phyloP scores from a whole-genome alignment of 2,797 vertebrate genomes.

The Scomberomorus guttatus region DNA sequence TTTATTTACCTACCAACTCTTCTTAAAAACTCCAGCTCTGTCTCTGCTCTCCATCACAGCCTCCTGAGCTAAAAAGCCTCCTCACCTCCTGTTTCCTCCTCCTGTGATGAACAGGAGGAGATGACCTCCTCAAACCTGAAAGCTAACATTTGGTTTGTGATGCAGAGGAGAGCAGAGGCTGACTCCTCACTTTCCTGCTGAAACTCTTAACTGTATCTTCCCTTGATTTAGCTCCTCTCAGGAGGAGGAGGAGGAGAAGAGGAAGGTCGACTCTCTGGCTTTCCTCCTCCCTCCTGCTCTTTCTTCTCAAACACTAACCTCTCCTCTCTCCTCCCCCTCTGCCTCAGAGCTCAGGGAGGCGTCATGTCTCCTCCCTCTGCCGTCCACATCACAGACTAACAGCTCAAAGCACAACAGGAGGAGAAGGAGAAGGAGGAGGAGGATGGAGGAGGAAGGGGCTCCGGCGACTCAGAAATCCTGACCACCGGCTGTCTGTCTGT shows the following conservation, averaged over 20 bases:
- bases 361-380: not conserved
- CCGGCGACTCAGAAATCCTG: slow-evolving; percentile 23
- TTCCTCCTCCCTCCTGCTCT: not conserved
- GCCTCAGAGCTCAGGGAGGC: slow-evolving; percentile 47
- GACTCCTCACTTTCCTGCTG: slow-evolving; percentile 7
- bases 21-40: not conserved
- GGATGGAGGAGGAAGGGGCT: not conserved
- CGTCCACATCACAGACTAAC: slow-evolving; percentile 37
- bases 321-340: slow-evolving; percentile 4
- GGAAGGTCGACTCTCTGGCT: not conserved
- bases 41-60: slow-evolving; percentile 8
- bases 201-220: not conserved
- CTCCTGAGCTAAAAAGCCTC: slow-evolving; percentile 23
- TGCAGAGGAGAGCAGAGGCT: slow-evolving; percentile 4
- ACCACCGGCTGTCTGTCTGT: slow-evolving; percentile 9
- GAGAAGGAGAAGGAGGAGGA: not conserved
- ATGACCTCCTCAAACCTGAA: not conserved
- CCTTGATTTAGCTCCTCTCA: not conserved
- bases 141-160: slow-evolving; percentile 12
- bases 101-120: not conserved
- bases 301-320: slow-evolving; percentile 44
- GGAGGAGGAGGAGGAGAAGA: slow-evolving; percentile 12
- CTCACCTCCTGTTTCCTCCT: slow-evolving; percentile 6
- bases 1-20: slow-evolving; percentile 14
- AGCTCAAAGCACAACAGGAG: slow-evolving; percentile 52